Percentiles rank a stretch among this genome's conserved stretches.
These are phyloP conservation scores for Malacoctenus gilli DNA, from an alignment of 2,797 vertebrate species.

Conservation along the genomic window DNA sequence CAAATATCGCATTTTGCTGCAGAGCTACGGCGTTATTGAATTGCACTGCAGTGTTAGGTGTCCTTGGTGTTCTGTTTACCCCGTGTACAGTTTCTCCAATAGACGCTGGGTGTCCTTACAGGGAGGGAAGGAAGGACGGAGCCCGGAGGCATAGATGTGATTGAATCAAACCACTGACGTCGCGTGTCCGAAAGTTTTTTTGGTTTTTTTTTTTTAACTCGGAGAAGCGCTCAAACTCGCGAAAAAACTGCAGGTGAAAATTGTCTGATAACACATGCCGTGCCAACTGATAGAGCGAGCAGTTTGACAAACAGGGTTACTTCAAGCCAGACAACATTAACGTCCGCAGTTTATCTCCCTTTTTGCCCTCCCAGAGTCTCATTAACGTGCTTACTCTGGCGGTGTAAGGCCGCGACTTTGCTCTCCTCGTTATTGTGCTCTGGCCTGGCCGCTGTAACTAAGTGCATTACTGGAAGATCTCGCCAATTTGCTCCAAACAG, in stretches of 20 bases:
- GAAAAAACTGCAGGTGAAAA: slow-evolving; percentile 13
- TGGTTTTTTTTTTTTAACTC: too few relatives aligned
- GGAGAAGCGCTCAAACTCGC: slow-evolving; percentile 27
- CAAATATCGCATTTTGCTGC: slow-evolving; percentile 1
- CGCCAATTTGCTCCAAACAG: slow-evolving; percentile 13
- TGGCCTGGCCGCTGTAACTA: slow-evolving; percentile 24
- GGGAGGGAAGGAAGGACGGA: slow-evolving; percentile 31
- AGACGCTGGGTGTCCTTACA: slow-evolving; percentile 20
- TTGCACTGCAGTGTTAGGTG: slow-evolving; percentile 6
- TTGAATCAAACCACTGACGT: slow-evolving; percentile 40
- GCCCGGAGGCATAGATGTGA: slow-evolving; percentile 22
- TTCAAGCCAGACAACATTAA: slow-evolving; percentile 21
- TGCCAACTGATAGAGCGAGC: slow-evolving; percentile 21
- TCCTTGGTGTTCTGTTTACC: slow-evolving; percentile 37
- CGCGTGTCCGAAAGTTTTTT: slow-evolving; percentile 35
- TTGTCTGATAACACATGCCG: neutral
- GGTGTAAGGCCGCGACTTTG: neutral
- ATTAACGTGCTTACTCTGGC: slow-evolving; percentile 34
- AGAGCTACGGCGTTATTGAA: slow-evolving; percentile 8
- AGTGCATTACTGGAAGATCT: slow-evolving; percentile 20
- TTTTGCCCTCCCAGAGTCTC: slow-evolving; percentile 30
- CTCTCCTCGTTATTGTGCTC: slow-evolving; percentile 8
- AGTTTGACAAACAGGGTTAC: slow-evolving; percentile 35
- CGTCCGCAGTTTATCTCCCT: slow-evolving; percentile 31
- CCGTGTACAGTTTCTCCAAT: slow-evolving; percentile 22